Evolutionary conservation across 2,113 vertebrate species (phyloP).

Genomic region (Lampris megalopsis): DNA sequence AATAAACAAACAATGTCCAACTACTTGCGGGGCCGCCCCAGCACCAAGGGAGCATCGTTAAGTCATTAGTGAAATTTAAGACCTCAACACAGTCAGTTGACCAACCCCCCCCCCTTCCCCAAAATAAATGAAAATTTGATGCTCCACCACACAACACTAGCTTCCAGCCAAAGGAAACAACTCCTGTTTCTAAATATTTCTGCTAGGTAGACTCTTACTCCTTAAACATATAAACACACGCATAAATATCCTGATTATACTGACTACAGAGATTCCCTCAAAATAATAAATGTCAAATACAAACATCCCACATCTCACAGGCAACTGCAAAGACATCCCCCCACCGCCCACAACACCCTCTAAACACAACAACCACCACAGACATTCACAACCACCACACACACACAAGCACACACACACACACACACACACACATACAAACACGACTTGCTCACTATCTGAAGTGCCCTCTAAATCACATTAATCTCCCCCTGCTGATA

Average conservation of each 20-base stretch:
- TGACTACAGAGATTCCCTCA: conserved; percentile 34
- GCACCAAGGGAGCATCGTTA: conserved; percentile 79
- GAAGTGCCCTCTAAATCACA: conserved; percentile 68
- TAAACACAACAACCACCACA: too few relatives aligned
- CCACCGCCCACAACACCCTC: too few relatives aligned
- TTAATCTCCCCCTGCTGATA: conserved; percentile 67
- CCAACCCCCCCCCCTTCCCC: conserved; percentile 40
- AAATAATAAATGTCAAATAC: conserved; percentile 46
- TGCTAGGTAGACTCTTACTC: conserved; percentile 69
- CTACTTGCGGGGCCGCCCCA: conserved; percentile 33
- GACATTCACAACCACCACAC: too few relatives aligned
- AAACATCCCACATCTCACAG: conserved; percentile 27
- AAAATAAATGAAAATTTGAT: not conserved
- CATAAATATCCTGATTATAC: conserved; percentile 38
- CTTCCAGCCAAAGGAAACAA: conserved; percentile 74
- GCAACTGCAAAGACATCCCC: not conserved
- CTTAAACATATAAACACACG: conserved; percentile 14
- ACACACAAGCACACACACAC: not conserved
- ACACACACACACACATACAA: conserved; percentile 31
- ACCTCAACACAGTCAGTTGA: conserved; percentile 54
- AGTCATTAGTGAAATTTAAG: conserved; percentile 84
- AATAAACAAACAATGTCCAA: conserved; percentile 74
- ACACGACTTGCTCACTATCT: conserved; percentile 33
- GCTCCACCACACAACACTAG: conserved; percentile 48
- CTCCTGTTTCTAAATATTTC: conserved; percentile 67